These are phyloP conservation scores for Hippolais icterina DNA, from an alignment of 2,113 vertebrate genomes.

Conservation along the genomic window DNA sequence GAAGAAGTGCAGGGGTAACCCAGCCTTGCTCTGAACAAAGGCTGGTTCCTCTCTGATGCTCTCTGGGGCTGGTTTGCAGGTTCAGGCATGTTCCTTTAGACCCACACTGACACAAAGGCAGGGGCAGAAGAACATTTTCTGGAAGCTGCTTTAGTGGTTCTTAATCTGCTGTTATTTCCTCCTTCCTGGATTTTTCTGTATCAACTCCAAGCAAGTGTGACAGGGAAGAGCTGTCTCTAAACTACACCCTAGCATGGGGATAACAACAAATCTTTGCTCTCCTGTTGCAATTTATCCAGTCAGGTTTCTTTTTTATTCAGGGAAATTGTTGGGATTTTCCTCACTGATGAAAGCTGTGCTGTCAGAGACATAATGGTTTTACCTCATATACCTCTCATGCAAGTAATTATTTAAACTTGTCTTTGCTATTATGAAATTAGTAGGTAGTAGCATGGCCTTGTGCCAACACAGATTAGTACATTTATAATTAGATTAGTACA, in stretches of 20 bases:
- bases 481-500: background rate
- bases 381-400: background rate
- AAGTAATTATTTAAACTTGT: background rate
- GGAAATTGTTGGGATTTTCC: background rate
- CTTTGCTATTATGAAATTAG: background rate
- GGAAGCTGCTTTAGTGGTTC: background rate
- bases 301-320: background rate
- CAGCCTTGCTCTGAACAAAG: background rate
- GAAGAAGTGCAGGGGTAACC: background rate
- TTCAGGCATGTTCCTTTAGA: background rate
- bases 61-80: background rate
- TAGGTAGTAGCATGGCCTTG: background rate
- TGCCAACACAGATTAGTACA: background rate
- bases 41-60: background rate
- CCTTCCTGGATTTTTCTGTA: background rate
- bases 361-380: background rate
- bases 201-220: background rate
- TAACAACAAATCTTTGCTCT: background rate
- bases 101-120: background rate
- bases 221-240: background rate
- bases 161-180: background rate
- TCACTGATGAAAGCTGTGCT: background rate
- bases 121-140: background rate
- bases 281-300: background rate
- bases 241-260: background rate